Base-by-base conservation (phyloP, 2,797 vertebrate genomes). In the Hippocampus kuda region DNA sequence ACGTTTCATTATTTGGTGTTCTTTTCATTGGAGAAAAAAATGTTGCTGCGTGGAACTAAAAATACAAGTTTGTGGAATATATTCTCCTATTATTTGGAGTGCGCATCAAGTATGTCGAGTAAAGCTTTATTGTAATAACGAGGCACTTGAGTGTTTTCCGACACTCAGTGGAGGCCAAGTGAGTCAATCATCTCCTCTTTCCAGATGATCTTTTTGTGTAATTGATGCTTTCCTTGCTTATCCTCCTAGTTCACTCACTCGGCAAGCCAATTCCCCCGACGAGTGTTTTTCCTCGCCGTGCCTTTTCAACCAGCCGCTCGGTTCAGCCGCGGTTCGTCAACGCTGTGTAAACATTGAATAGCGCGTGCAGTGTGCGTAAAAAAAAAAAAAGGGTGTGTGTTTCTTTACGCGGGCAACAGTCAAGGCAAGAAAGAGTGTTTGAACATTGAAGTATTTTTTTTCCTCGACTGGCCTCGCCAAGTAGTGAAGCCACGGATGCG, bases 221-320 rank as follows among this genome's bases (percentile, higher is more conserved):
- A 46, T 68, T 54, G 12, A n/a, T 16, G 48, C 56, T 59, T 67
- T 42, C 44, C 46, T 11, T 30, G 41, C 38, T 46, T 59, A 65
- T 48, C 20, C n/a, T 70, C 20, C 61, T 18, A 26, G 38, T 70
- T 18, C 34, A 22, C 24, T 7, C 42, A 5, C 20, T 24, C 30
- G 11, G 44, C 46, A 65, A 38, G 68, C 44, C 48, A 57, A n/a
- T 70, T 72, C 56, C 4, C 51, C 65, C 30, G 34, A 46, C 7
- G 41, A 26, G 65, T 70, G 53, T 66, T 70, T 71, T 72, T 65
- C 64, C 16, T 20, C 34, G 20, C 38, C 69, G 41, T 66, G 59
- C 26, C 61, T 70, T 68, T 68, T 72, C 10, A 66, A 9, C 53
- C 24, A 66, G 42, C 60, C 53, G 57, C 53, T 61, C 68, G 22